These are phyloP conservation scores for Ostrea edulis DNA, from an alignment of 1,140 invertebrate species.

Conservation along the genomic window DNA sequence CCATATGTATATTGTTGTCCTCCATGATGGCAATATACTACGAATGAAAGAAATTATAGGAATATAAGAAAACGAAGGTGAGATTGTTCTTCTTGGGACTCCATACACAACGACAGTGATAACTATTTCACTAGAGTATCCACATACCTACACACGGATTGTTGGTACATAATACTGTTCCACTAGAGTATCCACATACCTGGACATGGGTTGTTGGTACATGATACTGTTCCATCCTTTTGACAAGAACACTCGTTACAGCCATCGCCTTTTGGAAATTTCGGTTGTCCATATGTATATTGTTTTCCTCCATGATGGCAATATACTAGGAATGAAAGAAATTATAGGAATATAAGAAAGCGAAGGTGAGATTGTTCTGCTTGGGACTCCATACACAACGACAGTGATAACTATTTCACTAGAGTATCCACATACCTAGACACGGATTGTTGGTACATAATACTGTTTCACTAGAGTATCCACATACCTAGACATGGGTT, in stretches of 20 bases:
- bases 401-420: too few relatives aligned
- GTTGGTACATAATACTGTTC: too few relatives aligned
- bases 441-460: background rate
- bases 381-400: too few relatives aligned
- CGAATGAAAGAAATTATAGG: background rate
- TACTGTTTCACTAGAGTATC: background rate
- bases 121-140: too few relatives aligned
- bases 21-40: background rate
- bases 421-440: background rate
- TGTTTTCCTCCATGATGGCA: background rate
- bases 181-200: background rate
- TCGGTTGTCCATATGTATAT: background rate
- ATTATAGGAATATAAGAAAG: too few relatives aligned
- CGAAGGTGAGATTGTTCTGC: too few relatives aligned
- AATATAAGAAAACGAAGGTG: too few relatives aligned
- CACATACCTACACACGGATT: too few relatives aligned
- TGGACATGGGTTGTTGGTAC: background rate
- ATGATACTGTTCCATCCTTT: background rate
- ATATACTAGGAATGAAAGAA: background rate
- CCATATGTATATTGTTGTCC: background rate
- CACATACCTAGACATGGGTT: background rate
- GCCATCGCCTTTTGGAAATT: background rate
- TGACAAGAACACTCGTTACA: background rate
- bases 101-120: too few relatives aligned
- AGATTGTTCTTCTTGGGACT: too few relatives aligned